Evolutionary conservation across 1,140 invertebrate species (phyloP).

Genomic region (Physella acuta): DNA sequence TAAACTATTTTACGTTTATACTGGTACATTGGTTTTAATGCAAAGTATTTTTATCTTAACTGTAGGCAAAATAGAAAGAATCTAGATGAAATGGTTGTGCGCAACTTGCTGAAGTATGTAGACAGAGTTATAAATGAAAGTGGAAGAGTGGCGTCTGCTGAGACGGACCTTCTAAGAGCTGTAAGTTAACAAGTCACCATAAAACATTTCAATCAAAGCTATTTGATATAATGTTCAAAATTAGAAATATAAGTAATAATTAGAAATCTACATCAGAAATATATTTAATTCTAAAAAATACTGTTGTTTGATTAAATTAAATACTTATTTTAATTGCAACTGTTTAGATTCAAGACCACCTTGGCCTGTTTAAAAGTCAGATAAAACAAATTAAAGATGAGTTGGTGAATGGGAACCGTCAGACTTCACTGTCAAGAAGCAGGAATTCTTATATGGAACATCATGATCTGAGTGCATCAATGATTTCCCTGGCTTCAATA

Average conservation of each 20-base stretch:
- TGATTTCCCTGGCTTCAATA: too few species aligned
- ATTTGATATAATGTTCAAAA: too few species aligned
- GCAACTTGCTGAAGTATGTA: slow-evolving; percentile 19
- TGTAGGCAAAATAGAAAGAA: background rate
- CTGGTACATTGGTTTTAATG: too few species aligned
- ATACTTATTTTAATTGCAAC: too few species aligned
- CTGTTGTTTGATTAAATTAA: too few species aligned
- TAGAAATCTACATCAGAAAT: background rate
- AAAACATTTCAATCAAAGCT: background rate
- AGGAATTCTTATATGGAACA: too few species aligned
- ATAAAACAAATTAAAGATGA: slow-evolving; percentile 5
- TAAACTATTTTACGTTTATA: background rate
- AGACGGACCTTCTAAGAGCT: background rate
- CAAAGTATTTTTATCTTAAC: background rate
- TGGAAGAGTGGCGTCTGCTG: background rate
- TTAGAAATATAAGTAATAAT: background rate
- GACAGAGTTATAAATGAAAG: background rate
- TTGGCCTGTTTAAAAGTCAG: slow-evolving; percentile 9
- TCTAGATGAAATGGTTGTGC: slow-evolving; percentile 23
- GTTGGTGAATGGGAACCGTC: background rate
- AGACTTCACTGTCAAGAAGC: background rate
- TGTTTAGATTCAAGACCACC: slow-evolving; percentile 9
- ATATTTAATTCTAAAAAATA: too few species aligned
- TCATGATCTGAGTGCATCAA: too few species aligned
- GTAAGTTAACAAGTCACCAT: slow-evolving; percentile 11